Evolutionary conservation across 2,888 invertebrate species (phyloP), one percentile per base, ranked within the genome.

Genomic region (Dendrolimus pini): DNA sequence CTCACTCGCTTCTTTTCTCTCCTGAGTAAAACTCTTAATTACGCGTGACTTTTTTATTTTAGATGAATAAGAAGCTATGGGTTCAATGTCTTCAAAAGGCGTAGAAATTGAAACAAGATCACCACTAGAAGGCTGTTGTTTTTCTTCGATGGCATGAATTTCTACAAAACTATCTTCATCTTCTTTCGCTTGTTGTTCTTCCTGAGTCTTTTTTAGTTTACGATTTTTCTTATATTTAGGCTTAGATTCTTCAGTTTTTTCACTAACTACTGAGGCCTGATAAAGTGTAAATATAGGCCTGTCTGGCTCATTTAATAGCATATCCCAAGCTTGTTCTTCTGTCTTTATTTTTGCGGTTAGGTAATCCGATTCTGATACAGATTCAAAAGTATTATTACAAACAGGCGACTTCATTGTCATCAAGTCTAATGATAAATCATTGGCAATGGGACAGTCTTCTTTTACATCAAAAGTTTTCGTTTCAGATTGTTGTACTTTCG

Each of bases 81-180:
- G 61, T 61, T 87, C 83, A 55, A 80, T 67, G 59, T 83, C 80
- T 59, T 85, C 82, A 55, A 79, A 83, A 1, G 84, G 82, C 54
- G 82, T 76, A 12, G 89, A 88, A 62, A 90, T 89, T 8, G 88
- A 83, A 7, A 90, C 90, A 63, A 90, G 63, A 41, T 89, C 87
- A 10, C 81, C 83, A 60, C 82, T 83, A 53, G 77, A 77, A 41
- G 68, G 68, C 58, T 80, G 78, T 53, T 80, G 78, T 58, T 83
- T 85, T 56, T 89, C 85, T 63, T 89, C 88, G 52, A 90, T 89
- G 0, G 85, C 82, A 62, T 89, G 90, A 68, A 90, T 90, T 73
- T 90, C 90, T 53, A 90, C 80, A 65, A 90, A 90, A 64, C 87
- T 89, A 57, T 90, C 86, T 58, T 88, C 89, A 59, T 85, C 85